Evolutionary conservation across 2,797 vertebrate species (phyloP).

Genomic region (Vespertilio murinus): DNA sequence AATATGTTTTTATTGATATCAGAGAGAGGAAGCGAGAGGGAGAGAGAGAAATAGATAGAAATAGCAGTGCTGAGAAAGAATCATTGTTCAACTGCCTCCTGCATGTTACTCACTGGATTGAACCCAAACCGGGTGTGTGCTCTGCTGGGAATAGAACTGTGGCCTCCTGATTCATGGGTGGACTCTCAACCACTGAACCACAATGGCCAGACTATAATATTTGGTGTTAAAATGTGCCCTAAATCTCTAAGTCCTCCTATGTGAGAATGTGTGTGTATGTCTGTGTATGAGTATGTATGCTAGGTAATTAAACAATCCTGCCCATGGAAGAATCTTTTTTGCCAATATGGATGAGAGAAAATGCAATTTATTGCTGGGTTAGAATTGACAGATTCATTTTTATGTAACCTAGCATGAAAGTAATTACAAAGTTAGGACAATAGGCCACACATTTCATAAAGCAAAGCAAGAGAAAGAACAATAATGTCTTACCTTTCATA

Average conservation of each 20-base stretch:
- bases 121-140: no score
- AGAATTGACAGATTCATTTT: neutral
- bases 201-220: neutral
- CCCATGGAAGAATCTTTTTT: neutral
- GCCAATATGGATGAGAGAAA: neutral
- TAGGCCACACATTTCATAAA: neutral
- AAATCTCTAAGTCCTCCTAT: neutral
- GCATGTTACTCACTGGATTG: no score
- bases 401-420: neutral
- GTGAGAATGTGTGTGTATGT: neutral
- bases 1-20: no score
- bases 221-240: neutral
- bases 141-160: no score
- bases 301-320: neutral
- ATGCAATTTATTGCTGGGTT: neutral
- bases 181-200: no score
- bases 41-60: no score
- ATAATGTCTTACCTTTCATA: neutral
- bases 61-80: no score
- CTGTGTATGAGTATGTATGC: neutral
- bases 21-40: no score
- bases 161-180: no score
- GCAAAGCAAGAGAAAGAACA: neutral
- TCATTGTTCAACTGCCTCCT: no score
- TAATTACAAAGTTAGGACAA: neutral